Evolutionary conservation across 2,113 vertebrate genomes (phyloP), one percentile per base, ranked within the genome.

Genomic region (Phainopepla nitens): DNA sequence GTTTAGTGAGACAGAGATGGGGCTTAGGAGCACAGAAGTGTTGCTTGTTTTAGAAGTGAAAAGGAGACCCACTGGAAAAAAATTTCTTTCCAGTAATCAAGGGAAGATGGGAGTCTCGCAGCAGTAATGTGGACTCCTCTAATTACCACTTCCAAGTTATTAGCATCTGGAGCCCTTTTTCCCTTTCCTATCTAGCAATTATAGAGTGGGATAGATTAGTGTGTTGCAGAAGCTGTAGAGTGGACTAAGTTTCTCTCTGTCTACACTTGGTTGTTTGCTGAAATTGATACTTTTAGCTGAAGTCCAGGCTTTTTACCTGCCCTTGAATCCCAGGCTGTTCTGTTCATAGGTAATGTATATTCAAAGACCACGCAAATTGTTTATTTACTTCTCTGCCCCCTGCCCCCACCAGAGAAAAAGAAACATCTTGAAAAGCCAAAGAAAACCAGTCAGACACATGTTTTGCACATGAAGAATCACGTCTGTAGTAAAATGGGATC

Each of bases 81-180:
- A 82, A 53, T 75, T 90, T 78, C 93, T 90, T 90, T 78, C 65
- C 82, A 89, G 92, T 68, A 93, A 93, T 96, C 86, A 95, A 90
- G 96, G 94, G 96, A 96, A 89, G 88, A 88, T 93, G 93, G 90
- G 92, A 96, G 93, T 94, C 93, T 86, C 96, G 0, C 61, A 57
- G 93, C 96, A 94, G 94, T 83, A 96, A 95, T 95, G 70, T 3
- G 89, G 89, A 84, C 86, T 86, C 88, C 91, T 96, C 89, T 97
- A 97, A 97, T 96, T 96, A 91, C 93, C 95, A 90, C 87, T 97
- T 97, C 88, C 94, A 94, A 89, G 87, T 96, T 94, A 95, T 93
- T 96, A 91, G 96, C 91, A 96, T 95, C 94, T 95, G 94, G 96
- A 96, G 96, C 62, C 94, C 87, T 96, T 95, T 96, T 95, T 70